A percentile compares a stretch with the other conserved stretches of the same genome.
Evolutionary conservation across 1,140 invertebrate genomes (phyloP).

Genomic region (Neodiprion lecontei): DNA sequence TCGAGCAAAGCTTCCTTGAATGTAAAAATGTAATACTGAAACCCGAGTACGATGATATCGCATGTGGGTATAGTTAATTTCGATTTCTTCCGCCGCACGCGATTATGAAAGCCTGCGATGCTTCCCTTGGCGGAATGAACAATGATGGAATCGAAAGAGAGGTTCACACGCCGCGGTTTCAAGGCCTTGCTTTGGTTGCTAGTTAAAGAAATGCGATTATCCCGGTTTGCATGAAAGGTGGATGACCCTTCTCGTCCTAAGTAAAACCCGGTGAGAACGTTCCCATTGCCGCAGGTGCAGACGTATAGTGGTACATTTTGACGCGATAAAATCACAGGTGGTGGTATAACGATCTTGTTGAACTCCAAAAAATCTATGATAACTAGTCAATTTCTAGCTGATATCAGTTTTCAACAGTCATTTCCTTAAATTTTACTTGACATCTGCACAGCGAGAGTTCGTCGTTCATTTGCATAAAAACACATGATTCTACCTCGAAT

Average conservation of each 20-base stretch:
- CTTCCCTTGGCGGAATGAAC: neutral
- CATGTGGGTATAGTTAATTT: neutral
- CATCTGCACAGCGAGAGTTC: neutral
- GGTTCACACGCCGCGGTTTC: neutral
- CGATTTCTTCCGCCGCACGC: neutral
- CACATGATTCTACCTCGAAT: no score
- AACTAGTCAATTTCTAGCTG: neutral
- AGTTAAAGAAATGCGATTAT: neutral
- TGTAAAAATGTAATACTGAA: neutral
- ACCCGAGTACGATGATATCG: neutral
- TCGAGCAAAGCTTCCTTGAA: neutral
- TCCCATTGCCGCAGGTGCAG: neutral
- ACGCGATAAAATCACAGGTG: neutral
- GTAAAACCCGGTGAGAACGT: neutral
- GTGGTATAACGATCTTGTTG: neutral
- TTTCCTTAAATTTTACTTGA: neutral
- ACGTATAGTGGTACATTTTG: neutral
- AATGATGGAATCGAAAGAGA: neutral
- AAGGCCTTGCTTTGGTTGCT: neutral
- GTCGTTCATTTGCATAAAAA: neutral
- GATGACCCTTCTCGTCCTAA: neutral
- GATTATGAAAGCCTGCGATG: neutral
- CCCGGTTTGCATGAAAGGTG: conserved; percentile 4
- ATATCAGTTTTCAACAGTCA: neutral
- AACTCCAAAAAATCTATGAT: neutral